Evolutionary conservation across 2,797 vertebrate species (phyloP).

Genomic region (Sardinella longiceps): DNA sequence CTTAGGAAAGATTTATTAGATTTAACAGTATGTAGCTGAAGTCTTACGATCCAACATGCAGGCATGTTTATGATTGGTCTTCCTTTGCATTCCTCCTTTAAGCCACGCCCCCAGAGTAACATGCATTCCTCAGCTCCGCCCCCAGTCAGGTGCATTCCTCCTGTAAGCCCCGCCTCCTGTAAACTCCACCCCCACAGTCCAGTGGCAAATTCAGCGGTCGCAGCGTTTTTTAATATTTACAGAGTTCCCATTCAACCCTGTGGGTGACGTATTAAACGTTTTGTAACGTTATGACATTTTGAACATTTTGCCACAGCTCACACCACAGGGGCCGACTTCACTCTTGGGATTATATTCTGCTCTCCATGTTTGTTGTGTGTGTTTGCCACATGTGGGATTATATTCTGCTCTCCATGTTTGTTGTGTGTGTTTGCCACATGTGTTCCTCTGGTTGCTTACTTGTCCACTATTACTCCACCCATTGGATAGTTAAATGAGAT

Average conservation of each 20-base stretch:
- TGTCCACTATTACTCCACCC: no score
- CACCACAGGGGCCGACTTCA: background rate
- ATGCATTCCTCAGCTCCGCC: no score
- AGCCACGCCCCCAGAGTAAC: no score
- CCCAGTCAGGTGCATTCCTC: background rate
- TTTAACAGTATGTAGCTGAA: slow-evolving; percentile 64
- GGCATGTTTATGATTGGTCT: slow-evolving; percentile 74
- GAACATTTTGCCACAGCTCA: no score
- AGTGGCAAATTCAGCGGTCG: no score
- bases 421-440: background rate
- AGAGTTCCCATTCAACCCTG: no score
- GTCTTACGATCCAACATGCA: slow-evolving; percentile 69
- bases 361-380: background rate
- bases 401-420: background rate
- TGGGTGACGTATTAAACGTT: no score
- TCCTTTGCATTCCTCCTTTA: slow-evolving; percentile 28
- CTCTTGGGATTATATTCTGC: background rate
- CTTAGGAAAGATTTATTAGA: background rate
- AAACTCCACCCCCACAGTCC: no score
- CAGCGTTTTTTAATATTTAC: no score
- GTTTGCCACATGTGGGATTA: background rate
- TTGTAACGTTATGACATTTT: no score
- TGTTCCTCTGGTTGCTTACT: no score
- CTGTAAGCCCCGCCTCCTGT: background rate
- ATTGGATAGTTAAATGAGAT: no score